A percentile compares a stretch with the other conserved stretches of the same genome.
phyloP scores from a whole-genome alignment of 2,797 vertebrate species.

The Brachymystax lenok region DNA sequence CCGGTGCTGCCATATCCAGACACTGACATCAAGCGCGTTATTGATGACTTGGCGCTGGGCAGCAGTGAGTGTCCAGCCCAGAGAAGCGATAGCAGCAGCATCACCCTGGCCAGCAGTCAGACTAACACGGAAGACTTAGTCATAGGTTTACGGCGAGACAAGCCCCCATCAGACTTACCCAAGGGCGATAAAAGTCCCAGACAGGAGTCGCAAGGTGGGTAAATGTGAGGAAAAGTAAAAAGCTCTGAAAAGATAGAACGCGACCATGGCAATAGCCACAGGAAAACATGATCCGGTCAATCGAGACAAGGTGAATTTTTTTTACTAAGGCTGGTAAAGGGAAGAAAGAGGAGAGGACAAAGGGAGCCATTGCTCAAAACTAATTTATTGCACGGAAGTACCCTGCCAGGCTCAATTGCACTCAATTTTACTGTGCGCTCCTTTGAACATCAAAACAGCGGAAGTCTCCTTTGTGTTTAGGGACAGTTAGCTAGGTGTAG shows the following conservation, averaged over 20 bases:
- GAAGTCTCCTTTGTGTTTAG: slow-evolving; percentile 44
- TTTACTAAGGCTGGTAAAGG: slow-evolving; percentile 51
- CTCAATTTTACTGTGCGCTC: slow-evolving; percentile 40
- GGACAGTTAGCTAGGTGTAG: slow-evolving; percentile 42
- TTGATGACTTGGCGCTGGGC: slow-evolving; percentile 25
- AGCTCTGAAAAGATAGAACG: neutral
- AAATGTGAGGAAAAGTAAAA: slow-evolving; percentile 5
- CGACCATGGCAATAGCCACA: slow-evolving; percentile 19
- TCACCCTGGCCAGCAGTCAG: slow-evolving; percentile 17
- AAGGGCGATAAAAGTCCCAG: slow-evolving; percentile 32
- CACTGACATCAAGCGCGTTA: slow-evolving; percentile 18
- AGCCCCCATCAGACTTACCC: slow-evolving; percentile 42
- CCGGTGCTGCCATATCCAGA: slow-evolving; percentile 29
- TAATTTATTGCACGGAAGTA: slow-evolving; percentile 59
- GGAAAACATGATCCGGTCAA: slow-evolving; percentile 14
- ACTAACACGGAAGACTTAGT: slow-evolving; percentile 37
- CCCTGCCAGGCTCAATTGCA: slow-evolving; percentile 45
- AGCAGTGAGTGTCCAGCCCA: slow-evolving; percentile 31
- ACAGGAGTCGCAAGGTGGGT: slow-evolving; percentile 65
- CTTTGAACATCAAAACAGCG: slow-evolving; percentile 48
- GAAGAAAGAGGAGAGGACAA: slow-evolving; percentile 45
- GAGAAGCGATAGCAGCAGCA: slow-evolving; percentile 21
- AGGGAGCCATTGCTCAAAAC: slow-evolving; percentile 48
- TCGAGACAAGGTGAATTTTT: slow-evolving; percentile 49
- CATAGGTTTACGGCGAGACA: slow-evolving; percentile 16